Conservation (phyloP, 2,797 vertebrate species). For the Notamacropus eugenii region DNA sequence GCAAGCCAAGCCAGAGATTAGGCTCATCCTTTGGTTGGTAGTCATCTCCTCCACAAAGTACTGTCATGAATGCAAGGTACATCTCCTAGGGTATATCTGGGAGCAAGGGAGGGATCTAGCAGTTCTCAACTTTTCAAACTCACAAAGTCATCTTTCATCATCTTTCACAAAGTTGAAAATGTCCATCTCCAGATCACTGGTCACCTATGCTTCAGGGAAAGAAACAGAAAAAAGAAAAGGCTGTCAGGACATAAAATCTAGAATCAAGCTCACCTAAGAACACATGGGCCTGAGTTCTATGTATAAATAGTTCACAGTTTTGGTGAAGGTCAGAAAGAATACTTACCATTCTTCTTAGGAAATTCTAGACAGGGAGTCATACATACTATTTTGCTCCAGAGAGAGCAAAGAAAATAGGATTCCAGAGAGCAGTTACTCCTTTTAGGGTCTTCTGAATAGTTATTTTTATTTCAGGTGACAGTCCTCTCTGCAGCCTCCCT, state of each 20-base stretch:
- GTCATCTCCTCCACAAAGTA: background rate
- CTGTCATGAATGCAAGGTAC: background rate
- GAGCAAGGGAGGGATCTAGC: background rate
- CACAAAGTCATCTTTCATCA: background rate
- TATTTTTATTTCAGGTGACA: background rate
- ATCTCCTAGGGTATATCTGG: background rate
- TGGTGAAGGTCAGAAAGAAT: background rate
- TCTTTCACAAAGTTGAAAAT: background rate
- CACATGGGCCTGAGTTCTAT: background rate
- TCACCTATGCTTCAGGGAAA: background rate
- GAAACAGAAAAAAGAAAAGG: background rate
- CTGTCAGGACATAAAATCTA: background rate
- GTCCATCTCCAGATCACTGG: background rate
- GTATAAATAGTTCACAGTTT: background rate
- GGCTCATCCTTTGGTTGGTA: background rate
- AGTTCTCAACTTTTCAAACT: background rate
- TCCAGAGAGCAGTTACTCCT: background rate
- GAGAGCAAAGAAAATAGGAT: background rate
- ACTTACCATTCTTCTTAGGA: background rate
- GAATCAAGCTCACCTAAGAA: background rate
- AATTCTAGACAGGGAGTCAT: background rate
- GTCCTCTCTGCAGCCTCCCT: background rate
- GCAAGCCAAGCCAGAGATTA: background rate
- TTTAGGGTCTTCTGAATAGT: background rate
- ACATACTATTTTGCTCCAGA: background rate